Percentiles rank a stretch among this genome's conserved stretches.
Evolutionary conservation across 1,140 invertebrate species (phyloP).

Genomic region (Patella vulgata): DNA sequence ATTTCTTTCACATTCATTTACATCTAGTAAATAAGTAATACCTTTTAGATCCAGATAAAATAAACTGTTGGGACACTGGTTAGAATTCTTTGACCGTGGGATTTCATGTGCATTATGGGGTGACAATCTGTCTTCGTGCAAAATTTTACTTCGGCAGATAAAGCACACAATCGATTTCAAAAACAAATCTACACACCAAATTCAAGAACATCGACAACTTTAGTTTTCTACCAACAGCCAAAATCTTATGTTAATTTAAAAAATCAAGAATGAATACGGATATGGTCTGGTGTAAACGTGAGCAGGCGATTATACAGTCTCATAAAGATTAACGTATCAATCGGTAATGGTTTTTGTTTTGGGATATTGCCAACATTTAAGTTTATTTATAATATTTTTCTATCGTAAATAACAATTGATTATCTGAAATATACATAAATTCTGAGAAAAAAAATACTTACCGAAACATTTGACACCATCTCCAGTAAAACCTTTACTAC

Average conservation of each 20-base stretch:
- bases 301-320: too few relatives aligned
- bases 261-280: too few relatives aligned
- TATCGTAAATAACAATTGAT: too few relatives aligned
- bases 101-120: not conserved
- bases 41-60: not conserved
- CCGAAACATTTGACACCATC: slow-evolving; percentile 78
- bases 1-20: slow-evolving; percentile 28
- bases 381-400: too few relatives aligned
- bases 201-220: not conserved
- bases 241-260: too few relatives aligned
- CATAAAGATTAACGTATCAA: too few relatives aligned
- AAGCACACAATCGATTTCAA: not conserved
- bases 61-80: not conserved
- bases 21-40: slow-evolving; percentile 18
- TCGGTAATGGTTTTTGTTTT: too few relatives aligned
- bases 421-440: too few relatives aligned
- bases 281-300: too few relatives aligned
- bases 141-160: not conserved
- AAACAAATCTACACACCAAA: not conserved
- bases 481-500: slow-evolving; percentile 81
- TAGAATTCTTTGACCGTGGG: not conserved
- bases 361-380: too few relatives aligned
- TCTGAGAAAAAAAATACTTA: slow-evolving; percentile 69
- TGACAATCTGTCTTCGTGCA: not conserved
- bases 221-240: too few relatives aligned